These are phyloP conservation scores for Penaeus vannamei DNA, from an alignment of 1,140 invertebrate species.

Conservation along the genomic window DNA sequence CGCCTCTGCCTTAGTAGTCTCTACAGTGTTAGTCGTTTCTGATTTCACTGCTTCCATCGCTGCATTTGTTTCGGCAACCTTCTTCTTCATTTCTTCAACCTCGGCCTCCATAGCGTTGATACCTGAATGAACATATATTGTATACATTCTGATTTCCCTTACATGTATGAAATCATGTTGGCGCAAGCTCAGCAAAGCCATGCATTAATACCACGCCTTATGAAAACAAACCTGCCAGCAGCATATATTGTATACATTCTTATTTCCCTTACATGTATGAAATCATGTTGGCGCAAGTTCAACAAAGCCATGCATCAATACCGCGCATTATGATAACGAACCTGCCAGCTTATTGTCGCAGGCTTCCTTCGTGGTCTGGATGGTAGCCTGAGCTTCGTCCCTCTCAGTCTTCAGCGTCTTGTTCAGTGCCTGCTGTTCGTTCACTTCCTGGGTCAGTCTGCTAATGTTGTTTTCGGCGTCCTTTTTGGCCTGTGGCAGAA, in stretches of 20 bases:
- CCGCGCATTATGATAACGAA: background rate
- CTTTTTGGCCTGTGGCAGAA: constrained; percentile 5
- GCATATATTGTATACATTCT: background rate
- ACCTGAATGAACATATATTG: background rate
- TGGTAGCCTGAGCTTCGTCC: background rate
- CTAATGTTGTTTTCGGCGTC: background rate
- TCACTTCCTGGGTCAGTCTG: background rate
- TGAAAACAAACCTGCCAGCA: background rate
- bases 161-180: background rate
- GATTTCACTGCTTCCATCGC: background rate
- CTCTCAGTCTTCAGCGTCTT: background rate
- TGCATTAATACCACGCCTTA: background rate
- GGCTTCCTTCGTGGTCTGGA: background rate
- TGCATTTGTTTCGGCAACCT: background rate
- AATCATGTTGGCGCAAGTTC: background rate
- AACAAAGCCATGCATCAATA: background rate
- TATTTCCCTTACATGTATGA: background rate
- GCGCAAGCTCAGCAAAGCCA: background rate
- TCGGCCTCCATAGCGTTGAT: constrained; percentile 21
- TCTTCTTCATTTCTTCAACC: background rate
- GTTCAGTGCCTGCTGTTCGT: background rate
- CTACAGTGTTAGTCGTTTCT: background rate
- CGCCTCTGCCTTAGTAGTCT: background rate
- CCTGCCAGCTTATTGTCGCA: constrained; percentile 8
- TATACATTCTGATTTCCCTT: background rate